A percentile compares a stretch with the other conserved stretches of the same genome.
Evolutionary conservation across 2,113 vertebrate genomes (phyloP).

Genomic region (Erinaceus europaeus): DNA sequence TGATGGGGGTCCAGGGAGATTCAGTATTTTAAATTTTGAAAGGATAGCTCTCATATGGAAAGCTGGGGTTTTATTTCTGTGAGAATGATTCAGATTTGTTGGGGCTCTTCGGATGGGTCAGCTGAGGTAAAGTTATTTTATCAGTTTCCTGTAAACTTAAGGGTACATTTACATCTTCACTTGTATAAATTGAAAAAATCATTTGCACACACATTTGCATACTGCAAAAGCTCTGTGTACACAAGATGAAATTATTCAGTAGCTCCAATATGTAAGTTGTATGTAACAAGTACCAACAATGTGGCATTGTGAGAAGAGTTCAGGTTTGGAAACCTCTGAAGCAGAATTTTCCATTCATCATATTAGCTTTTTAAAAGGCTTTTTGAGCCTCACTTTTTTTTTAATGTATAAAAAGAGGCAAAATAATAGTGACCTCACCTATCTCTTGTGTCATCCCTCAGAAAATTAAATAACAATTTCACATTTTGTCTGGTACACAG

Average conservation of each 20-base stretch:
- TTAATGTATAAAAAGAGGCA: background rate
- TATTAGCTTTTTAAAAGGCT: background rate
- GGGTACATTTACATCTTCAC: constrained; percentile 67
- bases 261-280: constrained; percentile 38
- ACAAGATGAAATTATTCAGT: constrained; percentile 70
- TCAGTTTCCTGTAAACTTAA: constrained; percentile 64
- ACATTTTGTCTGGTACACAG: background rate
- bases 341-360: background rate
- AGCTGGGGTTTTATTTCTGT: constrained; percentile 57
- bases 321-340: background rate
- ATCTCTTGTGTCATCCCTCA: background rate
- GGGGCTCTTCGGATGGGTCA: constrained; percentile 50
- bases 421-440: background rate
- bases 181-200: constrained; percentile 69
- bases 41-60: constrained; percentile 47
- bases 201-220: constrained; percentile 73
- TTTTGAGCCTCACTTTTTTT: background rate
- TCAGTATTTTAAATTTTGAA: constrained; percentile 51
- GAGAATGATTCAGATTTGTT: constrained; percentile 56
- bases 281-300: background rate
- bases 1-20: constrained; percentile 34
- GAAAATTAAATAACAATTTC: background rate
- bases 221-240: constrained; percentile 53
- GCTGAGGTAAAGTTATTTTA: constrained; percentile 60
- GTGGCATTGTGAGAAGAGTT: background rate